A percentile compares a stretch with the other conserved stretches of the same genome.
These are phyloP conservation scores for Fulica atra DNA, from an alignment of 2,113 vertebrate genomes.

Conservation along the genomic window DNA sequence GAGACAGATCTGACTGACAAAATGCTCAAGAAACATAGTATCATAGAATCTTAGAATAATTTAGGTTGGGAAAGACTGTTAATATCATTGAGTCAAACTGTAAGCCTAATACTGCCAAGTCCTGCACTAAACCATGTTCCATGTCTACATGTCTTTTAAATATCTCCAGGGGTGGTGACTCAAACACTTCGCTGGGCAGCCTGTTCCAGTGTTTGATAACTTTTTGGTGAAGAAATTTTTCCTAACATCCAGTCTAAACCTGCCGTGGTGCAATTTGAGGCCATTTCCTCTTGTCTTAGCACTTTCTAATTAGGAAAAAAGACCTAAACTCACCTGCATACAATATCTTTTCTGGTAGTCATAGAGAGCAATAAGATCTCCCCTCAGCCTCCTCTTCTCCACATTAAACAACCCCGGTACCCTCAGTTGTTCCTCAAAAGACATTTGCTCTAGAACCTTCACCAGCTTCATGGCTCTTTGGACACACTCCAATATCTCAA, in stretches of 20 bases:
- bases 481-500: accelerated
- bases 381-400: neutral
- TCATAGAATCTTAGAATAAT: neutral
- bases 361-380: accelerated
- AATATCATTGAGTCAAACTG: neutral
- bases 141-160: neutral
- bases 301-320: neutral
- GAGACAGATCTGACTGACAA: neutral
- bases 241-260: neutral
- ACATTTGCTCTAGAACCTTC: neutral
- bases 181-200: neutral
- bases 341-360: neutral
- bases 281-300: neutral
- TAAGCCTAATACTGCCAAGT: neutral
- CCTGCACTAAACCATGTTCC: neutral
- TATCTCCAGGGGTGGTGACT: neutral
- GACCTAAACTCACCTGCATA: neutral
- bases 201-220: neutral
- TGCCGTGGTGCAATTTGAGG: neutral
- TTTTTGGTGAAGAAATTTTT: neutral
- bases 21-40: neutral
- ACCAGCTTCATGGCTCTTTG: neutral
- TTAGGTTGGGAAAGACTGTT: neutral
- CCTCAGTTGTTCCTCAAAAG: neutral
- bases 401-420: neutral